phyloP scores from a whole-genome alignment of 2,113 vertebrate genomes.

The Baryphthengus martii region DNA sequence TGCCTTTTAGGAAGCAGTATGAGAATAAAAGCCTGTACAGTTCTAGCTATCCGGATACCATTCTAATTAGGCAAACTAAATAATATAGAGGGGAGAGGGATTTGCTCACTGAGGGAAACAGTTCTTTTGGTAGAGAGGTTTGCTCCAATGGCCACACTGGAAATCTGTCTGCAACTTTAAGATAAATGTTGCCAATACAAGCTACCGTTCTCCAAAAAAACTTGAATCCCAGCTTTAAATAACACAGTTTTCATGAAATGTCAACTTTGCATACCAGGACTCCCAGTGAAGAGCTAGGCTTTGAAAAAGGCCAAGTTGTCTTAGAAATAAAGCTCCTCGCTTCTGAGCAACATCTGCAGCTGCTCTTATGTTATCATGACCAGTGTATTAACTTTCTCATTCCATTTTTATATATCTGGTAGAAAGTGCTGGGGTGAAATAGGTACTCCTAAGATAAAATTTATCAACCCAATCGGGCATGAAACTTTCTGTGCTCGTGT shows the following conservation, averaged over 20 bases:
- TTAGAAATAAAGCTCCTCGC: neutral
- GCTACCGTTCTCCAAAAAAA: neutral
- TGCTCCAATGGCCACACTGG: neutral
- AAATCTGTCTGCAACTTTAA: neutral
- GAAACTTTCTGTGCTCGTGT: neutral
- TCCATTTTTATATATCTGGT: neutral
- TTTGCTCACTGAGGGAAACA: neutral
- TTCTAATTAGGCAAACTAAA: neutral
- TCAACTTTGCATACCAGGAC: neutral
- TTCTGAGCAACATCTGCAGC: neutral
- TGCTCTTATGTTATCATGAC: accelerated
- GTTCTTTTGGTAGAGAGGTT: neutral
- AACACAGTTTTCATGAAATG: neutral
- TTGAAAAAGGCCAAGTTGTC: neutral
- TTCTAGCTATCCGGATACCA: neutral
- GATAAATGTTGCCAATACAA: neutral
- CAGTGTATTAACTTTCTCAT: neutral
- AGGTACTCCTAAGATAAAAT: neutral
- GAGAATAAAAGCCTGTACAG: neutral
- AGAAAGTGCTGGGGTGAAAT: neutral
- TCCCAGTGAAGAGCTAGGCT: neutral
- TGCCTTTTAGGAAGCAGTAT: neutral
- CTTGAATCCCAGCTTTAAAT: neutral
- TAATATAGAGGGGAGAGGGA: neutral
- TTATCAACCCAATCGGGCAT: neutral